These are phyloP conservation scores for Callionymus lyra DNA, from an alignment of 2,113 vertebrate genomes.

Conservation along the genomic window DNA sequence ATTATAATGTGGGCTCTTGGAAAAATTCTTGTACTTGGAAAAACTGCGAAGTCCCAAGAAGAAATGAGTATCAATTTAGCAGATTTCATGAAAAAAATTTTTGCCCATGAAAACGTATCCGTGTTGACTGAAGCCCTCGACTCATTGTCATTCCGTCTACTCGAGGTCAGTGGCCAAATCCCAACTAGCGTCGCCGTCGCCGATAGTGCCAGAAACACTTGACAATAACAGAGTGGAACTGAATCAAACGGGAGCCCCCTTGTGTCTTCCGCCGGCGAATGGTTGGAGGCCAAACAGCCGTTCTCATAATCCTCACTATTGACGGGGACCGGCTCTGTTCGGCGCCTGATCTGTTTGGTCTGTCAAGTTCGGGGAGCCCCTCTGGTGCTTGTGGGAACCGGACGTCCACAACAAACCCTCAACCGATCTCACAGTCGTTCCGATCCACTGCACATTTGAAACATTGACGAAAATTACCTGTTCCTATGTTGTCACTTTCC, in stretches of 20 bases:
- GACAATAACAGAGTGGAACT: conserved; percentile 46
- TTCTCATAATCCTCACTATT: conserved; percentile 59
- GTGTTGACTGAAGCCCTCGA: not conserved
- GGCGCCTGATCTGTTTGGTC: conserved; percentile 51
- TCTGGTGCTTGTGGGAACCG: conserved; percentile 48
- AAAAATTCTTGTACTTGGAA: too few relatives aligned
- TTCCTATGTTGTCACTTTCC: too few relatives aligned
- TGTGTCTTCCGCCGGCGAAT: conserved; percentile 56
- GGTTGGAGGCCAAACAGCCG: conserved; percentile 60
- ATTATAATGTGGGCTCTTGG: too few relatives aligned
- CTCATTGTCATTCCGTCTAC: conserved; percentile 9
- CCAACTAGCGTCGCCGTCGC: conserved; percentile 19
- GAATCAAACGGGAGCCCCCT: conserved; percentile 57
- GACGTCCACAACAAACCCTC: conserved; percentile 54
- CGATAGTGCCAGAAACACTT: conserved; percentile 47
- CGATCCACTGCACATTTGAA: conserved; percentile 39
- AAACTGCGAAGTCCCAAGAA: too few relatives aligned
- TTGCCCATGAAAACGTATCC: too few relatives aligned
- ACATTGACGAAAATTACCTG: too few relatives aligned
- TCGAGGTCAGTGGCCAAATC: conserved; percentile 26
- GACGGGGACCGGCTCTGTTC: conserved; percentile 51
- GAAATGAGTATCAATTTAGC: too few relatives aligned
- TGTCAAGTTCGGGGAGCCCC: conserved; percentile 58
- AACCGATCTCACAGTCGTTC: conserved; percentile 36
- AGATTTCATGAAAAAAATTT: not conserved